Conservation (phyloP, 92 coral and sea anemone species). For the Epizoanthus illoricatus region DNA sequence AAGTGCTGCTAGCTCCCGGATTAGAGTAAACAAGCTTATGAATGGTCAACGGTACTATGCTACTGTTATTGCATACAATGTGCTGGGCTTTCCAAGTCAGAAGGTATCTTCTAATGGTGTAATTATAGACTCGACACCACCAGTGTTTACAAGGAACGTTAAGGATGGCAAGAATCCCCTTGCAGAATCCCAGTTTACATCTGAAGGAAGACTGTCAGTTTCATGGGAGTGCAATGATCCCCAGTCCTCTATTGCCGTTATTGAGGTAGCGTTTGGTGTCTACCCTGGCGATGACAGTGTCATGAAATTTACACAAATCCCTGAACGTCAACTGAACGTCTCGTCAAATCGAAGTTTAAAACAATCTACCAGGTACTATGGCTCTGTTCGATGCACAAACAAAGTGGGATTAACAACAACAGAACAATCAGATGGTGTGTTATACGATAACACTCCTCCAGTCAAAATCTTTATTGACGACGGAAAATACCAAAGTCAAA, state of each 20-base stretch:
- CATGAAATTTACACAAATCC: conserved; percentile 50
- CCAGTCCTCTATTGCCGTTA: conserved; percentile 49
- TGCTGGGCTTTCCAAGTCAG: conserved; percentile 69
- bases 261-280: conserved; percentile 66
- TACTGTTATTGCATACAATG: conserved; percentile 66
- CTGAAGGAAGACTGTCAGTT: conserved; percentile 34
- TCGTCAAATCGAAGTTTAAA: conserved; percentile 17
- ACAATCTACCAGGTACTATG: conserved; percentile 68
- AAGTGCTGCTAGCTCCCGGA: conserved; percentile 67
- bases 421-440: conserved; percentile 61
- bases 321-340: conserved; percentile 46
- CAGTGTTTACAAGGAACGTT: conserved; percentile 52
- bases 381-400: conserved; percentile 78
- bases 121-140: conserved; percentile 75
- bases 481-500: conserved; percentile 53
- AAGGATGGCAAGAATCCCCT: conserved; percentile 47
- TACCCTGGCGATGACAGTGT: conserved; percentile 72
- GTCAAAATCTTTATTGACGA: conserved; percentile 45
- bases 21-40: conserved; percentile 53
- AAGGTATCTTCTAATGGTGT: conserved; percentile 74
- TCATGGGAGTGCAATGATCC: conserved; percentile 72
- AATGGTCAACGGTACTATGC: conserved; percentile 78
- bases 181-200: conserved; percentile 41
- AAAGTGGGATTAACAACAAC: conserved; percentile 59
- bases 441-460: conserved; percentile 71